These are phyloP conservation scores for Ceyx cyanopectus DNA, from an alignment of 2,113 vertebrate genomes.

Conservation along the genomic window DNA sequence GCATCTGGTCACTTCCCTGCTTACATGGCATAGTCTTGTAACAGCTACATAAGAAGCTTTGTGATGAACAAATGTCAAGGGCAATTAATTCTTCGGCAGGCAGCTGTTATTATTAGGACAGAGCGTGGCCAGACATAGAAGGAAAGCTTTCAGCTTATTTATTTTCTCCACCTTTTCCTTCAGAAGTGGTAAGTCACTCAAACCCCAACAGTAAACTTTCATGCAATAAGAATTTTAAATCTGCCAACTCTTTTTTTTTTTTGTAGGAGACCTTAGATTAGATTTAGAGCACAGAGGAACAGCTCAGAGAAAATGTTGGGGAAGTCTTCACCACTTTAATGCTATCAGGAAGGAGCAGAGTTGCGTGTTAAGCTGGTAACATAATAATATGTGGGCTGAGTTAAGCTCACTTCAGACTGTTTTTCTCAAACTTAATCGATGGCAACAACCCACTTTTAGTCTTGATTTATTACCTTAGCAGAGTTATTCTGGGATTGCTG, in stretches of 20 bases:
- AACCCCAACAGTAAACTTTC: neutral
- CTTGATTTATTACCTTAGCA: slow-evolving; percentile 68
- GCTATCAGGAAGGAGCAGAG: slow-evolving; percentile 42
- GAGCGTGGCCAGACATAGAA: slow-evolving; percentile 45
- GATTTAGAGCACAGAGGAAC: slow-evolving; percentile 54
- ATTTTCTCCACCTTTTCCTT: slow-evolving; percentile 37
- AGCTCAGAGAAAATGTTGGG: neutral
- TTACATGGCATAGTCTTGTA: slow-evolving; percentile 30
- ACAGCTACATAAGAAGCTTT: slow-evolving; percentile 63
- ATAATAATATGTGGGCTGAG: slow-evolving; percentile 43
- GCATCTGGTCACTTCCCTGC: slow-evolving; percentile 40
- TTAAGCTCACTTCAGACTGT: slow-evolving; percentile 49
- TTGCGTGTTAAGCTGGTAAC: slow-evolving; percentile 30
- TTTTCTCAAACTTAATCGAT: slow-evolving; percentile 66
- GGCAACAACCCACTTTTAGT: slow-evolving; percentile 56
- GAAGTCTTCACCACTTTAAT: slow-evolving; percentile 20
- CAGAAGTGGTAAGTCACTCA: neutral
- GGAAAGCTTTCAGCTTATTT: slow-evolving; percentile 34
- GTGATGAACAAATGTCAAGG: slow-evolving; percentile 64
- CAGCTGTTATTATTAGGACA: slow-evolving; percentile 67
- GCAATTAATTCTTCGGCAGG: slow-evolving; percentile 64
- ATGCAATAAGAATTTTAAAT: slow-evolving; percentile 6
- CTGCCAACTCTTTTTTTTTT: slow-evolving; percentile 35
- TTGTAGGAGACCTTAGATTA: slow-evolving; percentile 30
- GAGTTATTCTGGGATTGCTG: slow-evolving; percentile 61